These are phyloP conservation scores for Nipponia nippon DNA, from an alignment of 2,113 vertebrate species.

Conservation along the genomic window DNA sequence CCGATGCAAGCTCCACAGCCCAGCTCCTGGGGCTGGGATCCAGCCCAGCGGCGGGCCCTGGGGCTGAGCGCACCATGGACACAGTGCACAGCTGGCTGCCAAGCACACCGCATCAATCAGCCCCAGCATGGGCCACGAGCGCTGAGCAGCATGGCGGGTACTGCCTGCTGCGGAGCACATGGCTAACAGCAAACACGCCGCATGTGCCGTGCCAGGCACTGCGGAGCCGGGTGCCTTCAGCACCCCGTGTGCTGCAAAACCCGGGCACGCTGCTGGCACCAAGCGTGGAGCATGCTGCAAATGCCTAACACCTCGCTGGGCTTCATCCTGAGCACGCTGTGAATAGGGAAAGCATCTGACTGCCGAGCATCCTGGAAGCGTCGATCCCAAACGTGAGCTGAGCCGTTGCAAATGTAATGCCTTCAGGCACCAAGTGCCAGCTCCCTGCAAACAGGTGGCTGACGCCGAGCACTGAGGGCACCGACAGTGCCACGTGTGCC, in stretches of 20 bases:
- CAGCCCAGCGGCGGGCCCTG: accelerated
- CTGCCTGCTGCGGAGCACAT: not conserved
- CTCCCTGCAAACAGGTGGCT: not conserved
- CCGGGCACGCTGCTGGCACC: accelerated
- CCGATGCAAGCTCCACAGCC: not conserved
- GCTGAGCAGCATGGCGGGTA: accelerated
- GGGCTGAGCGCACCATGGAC: accelerated
- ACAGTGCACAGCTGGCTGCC: accelerated
- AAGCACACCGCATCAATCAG: not conserved
- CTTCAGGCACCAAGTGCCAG: not conserved
- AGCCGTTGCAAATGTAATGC: accelerated
- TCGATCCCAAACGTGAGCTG: accelerated
- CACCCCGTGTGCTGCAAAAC: not conserved
- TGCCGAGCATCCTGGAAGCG: accelerated
- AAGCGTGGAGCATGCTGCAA: accelerated
- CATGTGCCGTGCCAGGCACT: accelerated
- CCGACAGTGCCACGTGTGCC: accelerated
- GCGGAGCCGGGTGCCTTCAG: not conserved
- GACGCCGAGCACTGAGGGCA: not conserved
- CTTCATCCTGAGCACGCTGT: not conserved
- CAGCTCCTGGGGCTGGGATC: not conserved
- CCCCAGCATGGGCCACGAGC: accelerated
- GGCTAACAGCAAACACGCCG: accelerated
- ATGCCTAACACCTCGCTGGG: accelerated
- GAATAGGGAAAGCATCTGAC: accelerated